Conservation (phyloP, 2,888 invertebrate species). For the Melanargia galathea region DNA sequence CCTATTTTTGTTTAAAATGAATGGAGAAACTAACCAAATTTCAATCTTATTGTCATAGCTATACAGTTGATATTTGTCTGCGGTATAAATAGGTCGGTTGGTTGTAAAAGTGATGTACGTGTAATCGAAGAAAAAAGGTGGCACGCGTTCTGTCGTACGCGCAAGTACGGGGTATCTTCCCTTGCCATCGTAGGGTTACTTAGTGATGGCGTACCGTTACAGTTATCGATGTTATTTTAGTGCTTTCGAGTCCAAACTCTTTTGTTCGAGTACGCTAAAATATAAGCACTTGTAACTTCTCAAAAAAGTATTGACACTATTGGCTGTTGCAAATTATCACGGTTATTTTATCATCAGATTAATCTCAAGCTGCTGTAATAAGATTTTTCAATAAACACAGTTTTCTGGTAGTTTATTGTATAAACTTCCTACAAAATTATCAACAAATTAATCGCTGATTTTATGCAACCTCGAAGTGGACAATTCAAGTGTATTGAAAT, state of each 20-base stretch:
- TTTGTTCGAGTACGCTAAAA: not conserved
- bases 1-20: constrained; percentile 41
- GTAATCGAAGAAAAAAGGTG: constrained; percentile 77
- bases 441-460: no score
- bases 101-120: constrained; percentile 62
- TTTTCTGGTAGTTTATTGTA: no score
- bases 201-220: constrained; percentile 51
- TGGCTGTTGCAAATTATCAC: no score
- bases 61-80: constrained; percentile 43
- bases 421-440: no score
- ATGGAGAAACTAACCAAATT: constrained; percentile 18
- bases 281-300: not conserved
- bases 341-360: no score
- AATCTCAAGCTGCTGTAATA: no score
- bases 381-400: no score
- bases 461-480: no score
- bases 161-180: constrained; percentile 73
- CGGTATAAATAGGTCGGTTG: constrained; percentile 41
- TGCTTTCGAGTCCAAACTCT: not conserved
- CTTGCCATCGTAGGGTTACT: constrained; percentile 66
- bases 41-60: not conserved
- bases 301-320: no score
- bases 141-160: constrained; percentile 75
- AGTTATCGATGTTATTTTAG: constrained; percentile 26
- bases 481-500: no score